These are phyloP conservation scores for Podilymbus podiceps DNA, from an alignment of 2,113 vertebrate species.

Conservation along the genomic window DNA sequence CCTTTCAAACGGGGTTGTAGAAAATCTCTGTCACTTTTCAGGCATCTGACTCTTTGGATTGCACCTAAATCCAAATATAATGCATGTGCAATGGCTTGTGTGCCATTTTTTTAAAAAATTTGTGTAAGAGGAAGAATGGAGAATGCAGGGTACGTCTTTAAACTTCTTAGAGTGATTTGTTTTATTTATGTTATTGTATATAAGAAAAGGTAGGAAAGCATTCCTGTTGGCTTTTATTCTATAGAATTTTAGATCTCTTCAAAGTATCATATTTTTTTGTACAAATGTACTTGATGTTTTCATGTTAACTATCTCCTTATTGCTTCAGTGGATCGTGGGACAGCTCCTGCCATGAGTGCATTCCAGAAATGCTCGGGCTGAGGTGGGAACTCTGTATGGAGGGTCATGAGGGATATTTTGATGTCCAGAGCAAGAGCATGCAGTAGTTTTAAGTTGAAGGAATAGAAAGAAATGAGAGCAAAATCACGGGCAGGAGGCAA, in stretches of 20 bases:
- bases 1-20: background rate
- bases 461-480: background rate
- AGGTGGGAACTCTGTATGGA: background rate
- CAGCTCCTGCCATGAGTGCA: background rate
- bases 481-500: background rate
- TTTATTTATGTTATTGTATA: background rate
- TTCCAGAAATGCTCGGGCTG: accelerated
- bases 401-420: background rate
- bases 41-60: background rate
- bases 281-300: background rate
- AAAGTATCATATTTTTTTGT: background rate
- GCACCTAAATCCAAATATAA: background rate
- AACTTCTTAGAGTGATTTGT: background rate
- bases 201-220: background rate
- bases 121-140: background rate
- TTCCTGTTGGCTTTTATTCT: background rate
- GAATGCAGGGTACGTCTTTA: background rate
- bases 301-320: background rate
- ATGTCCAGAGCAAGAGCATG: background rate
- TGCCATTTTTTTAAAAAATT: background rate
- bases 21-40: background rate
- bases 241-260: background rate
- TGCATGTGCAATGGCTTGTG: background rate
- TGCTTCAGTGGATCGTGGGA: background rate
- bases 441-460: background rate